Percentiles rank a stretch among this genome's conserved stretches.
phyloP scores from a whole-genome alignment of 1,140 invertebrate species.

The Euura saliciscinereae region DNA sequence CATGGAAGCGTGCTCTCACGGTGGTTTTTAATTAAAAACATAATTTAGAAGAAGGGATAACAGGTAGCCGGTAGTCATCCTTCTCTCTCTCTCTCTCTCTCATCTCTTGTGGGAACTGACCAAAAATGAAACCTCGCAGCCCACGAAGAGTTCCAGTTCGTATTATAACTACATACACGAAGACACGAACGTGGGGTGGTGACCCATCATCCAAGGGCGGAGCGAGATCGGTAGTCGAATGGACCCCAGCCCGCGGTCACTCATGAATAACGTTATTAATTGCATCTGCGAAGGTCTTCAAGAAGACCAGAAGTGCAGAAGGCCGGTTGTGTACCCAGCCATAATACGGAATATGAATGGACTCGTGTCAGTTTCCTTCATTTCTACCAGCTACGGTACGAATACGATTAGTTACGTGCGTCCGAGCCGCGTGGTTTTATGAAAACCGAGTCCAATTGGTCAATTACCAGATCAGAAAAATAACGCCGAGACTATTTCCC shows the following conservation, averaged over 20 bases:
- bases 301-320: too few relatives aligned
- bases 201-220: not conserved
- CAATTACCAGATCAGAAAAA: too few relatives aligned
- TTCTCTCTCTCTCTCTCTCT: not conserved
- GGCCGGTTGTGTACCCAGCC: too few relatives aligned
- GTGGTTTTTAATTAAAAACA: conserved; percentile 63
- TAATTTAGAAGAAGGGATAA: conserved; percentile 60
- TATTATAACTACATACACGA: not conserved
- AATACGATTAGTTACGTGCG: too few relatives aligned
- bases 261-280: conserved; percentile 63
- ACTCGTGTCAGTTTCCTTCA: too few relatives aligned
- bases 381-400: too few relatives aligned
- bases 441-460: too few relatives aligned
- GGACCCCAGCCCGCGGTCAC: conserved; percentile 43
- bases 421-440: too few relatives aligned
- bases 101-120: conserved; percentile 54
- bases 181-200: conserved; percentile 8
- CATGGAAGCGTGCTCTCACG: conserved; percentile 36
- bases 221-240: conserved; percentile 24
- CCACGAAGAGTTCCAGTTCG: not conserved
- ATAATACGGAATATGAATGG: too few relatives aligned
- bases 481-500: too few relatives aligned
- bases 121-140: conserved; percentile 7
- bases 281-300: not conserved
- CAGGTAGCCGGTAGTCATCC: conserved; percentile 48